phyloP scores from a whole-genome alignment of 2,113 vertebrate genomes.

The Rhinopomastus cyanomelas region DNA sequence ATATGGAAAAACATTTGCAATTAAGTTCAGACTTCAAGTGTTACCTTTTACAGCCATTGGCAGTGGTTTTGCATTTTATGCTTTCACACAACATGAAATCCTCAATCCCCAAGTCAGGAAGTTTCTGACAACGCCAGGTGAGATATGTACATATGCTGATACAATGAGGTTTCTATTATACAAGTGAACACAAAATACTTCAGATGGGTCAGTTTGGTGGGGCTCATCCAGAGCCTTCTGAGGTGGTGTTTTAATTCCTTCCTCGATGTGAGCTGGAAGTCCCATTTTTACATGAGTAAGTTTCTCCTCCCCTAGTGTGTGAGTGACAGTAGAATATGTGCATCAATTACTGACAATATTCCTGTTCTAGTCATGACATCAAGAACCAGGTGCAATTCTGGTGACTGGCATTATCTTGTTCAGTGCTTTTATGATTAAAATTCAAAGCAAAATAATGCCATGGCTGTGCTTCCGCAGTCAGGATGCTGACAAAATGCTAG shows the following conservation, averaged over 20 bases:
- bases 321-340: background rate
- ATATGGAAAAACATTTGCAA: background rate
- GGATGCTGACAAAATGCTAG: background rate
- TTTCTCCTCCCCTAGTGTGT: background rate
- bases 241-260: background rate
- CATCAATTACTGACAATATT: background rate
- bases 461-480: background rate
- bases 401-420: background rate
- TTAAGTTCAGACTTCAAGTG: background rate
- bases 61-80: background rate
- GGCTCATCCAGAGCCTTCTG: background rate
- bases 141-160: background rate
- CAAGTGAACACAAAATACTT: background rate
- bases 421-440: background rate
- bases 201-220: background rate
- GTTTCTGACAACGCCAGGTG: background rate
- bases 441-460: background rate
- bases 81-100: background rate
- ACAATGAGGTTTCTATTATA: fast-evolving
- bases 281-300: background rate
- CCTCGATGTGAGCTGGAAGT: background rate
- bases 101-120: background rate
- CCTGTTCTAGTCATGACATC: background rate
- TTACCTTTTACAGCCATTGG: background rate
- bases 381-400: background rate